Conservation (phyloP, 1,140 invertebrate species). For the Apis mellifera region DNA sequence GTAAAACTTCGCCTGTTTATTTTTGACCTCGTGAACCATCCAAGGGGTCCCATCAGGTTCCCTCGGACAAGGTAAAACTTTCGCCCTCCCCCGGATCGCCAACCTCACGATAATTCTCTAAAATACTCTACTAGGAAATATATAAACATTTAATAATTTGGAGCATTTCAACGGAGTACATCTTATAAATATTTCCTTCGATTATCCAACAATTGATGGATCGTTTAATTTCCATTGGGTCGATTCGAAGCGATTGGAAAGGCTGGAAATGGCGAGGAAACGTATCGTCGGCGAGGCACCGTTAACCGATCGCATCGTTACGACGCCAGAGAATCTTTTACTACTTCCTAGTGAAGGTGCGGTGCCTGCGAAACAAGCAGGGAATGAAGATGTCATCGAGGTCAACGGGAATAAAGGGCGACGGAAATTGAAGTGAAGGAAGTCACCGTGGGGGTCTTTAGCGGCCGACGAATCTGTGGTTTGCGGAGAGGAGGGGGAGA, state of each 20-base stretch:
- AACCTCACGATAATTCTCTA: not conserved
- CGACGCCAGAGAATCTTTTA: not conserved
- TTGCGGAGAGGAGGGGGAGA: not conserved
- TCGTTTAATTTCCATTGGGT: too few species aligned
- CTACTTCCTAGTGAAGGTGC: not conserved
- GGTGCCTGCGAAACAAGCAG: not conserved
- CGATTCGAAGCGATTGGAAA: not conserved
- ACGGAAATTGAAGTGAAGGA: conserved; percentile 53
- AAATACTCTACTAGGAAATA: too few species aligned
- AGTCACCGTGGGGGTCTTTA: conserved; percentile 61
- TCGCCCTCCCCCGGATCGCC: conserved; percentile 18
- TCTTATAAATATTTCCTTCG: too few species aligned
- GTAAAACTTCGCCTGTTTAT: conserved; percentile 67
- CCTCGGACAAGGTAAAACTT: conserved; percentile 44
- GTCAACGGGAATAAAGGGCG: conserved; percentile 35
- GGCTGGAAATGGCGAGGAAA: not conserved
- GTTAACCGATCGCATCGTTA: conserved; percentile 9
- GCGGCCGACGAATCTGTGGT: conserved; percentile 48
- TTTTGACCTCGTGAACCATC: conserved; percentile 64
- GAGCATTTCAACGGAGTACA: too few species aligned
- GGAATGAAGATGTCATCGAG: conserved; percentile 50
- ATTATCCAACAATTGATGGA: too few species aligned
- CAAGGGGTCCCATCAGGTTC: conserved; percentile 41
- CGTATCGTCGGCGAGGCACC: not conserved
- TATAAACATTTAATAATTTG: too few species aligned